phyloP scores from a whole-genome alignment of 2,113 vertebrate genomes.

The Saccopteryx bilineata region DNA sequence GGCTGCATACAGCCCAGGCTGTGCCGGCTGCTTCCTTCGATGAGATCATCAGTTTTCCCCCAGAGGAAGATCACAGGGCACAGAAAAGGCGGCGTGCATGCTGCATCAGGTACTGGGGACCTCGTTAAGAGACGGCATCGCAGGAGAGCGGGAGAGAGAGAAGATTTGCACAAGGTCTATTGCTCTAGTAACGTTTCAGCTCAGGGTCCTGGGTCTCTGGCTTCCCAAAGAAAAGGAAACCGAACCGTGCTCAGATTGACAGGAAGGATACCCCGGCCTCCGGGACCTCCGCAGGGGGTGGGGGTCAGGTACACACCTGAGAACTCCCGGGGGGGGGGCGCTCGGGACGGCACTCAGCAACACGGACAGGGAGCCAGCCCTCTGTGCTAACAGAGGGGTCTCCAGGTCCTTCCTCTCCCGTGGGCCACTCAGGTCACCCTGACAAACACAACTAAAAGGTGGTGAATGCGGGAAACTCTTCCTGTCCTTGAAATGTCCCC shows the following conservation, averaged over 20 bases:
- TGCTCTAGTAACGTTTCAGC: background rate
- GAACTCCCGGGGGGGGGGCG: rapidly evolving
- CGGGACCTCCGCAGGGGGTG: rapidly evolving
- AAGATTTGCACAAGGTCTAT: background rate
- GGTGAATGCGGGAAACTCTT: rapidly evolving
- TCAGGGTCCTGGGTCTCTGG: rapidly evolving
- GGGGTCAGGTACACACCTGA: rapidly evolving
- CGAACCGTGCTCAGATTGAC: rapidly evolving
- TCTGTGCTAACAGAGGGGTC: background rate
- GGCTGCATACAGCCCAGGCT: background rate
- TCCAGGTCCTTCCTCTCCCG: background rate
- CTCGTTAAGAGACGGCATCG: rapidly evolving
- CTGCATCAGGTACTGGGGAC: background rate
- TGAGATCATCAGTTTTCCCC: background rate
- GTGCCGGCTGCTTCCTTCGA: background rate
- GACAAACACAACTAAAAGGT: background rate
- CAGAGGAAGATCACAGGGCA: background rate
- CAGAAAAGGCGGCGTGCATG: background rate
- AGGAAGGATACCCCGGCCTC: rapidly evolving
- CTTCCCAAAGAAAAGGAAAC: background rate
- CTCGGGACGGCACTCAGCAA: background rate
- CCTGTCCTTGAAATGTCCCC: background rate
- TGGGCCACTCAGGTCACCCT: rapidly evolving
- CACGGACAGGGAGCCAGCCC: too few relatives aligned
- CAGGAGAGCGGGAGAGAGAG: background rate